phyloP scores from a whole-genome alignment of 2,888 invertebrate genomes.

The Rhamphomyia laevipes region DNA sequence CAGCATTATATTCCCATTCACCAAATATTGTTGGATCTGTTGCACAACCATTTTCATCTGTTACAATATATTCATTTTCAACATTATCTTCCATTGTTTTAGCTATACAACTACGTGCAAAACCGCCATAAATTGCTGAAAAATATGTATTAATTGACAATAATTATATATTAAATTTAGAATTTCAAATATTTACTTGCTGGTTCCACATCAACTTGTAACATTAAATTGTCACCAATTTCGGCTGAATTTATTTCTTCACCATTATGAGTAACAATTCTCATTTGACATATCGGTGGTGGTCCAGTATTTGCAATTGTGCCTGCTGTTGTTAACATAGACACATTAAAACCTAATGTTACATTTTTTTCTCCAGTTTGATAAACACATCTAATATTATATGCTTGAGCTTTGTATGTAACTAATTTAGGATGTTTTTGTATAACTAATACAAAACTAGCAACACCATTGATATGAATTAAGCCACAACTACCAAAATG shows the following conservation, averaged over 20 bases:
- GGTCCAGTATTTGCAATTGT: slow-evolving; percentile 93
- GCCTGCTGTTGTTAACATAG: slow-evolving; percentile 89
- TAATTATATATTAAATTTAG: background rate
- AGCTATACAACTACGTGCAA: slow-evolving; percentile 84
- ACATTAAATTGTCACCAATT: slow-evolving; percentile 78
- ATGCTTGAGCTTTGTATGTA: slow-evolving; percentile 89
- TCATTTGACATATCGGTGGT: slow-evolving; percentile 85
- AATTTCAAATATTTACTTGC: slow-evolving; percentile 41
- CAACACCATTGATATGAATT: slow-evolving; percentile 82
- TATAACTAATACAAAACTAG: slow-evolving; percentile 86
- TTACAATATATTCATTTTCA: slow-evolving; percentile 84
- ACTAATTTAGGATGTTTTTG: slow-evolving; percentile 94
- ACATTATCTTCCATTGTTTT: slow-evolving; percentile 81
- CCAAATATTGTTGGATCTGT: slow-evolving; percentile 87
- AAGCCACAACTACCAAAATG: slow-evolving; percentile 85
- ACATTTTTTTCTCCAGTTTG: slow-evolving; percentile 89
- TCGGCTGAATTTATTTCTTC: slow-evolving; percentile 84
- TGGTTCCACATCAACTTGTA: slow-evolving; percentile 77
- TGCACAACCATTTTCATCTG: slow-evolving; percentile 88
- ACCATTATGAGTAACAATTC: slow-evolving; percentile 75
- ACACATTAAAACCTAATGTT: slow-evolving; percentile 85
- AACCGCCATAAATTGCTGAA: slow-evolving; percentile 81
- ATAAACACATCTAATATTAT: slow-evolving; percentile 91
- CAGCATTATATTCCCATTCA: slow-evolving; percentile 83
- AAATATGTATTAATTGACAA: background rate